Conservation (phyloP, 1,140 invertebrate genomes). For the Bombus waltoni region DNA sequence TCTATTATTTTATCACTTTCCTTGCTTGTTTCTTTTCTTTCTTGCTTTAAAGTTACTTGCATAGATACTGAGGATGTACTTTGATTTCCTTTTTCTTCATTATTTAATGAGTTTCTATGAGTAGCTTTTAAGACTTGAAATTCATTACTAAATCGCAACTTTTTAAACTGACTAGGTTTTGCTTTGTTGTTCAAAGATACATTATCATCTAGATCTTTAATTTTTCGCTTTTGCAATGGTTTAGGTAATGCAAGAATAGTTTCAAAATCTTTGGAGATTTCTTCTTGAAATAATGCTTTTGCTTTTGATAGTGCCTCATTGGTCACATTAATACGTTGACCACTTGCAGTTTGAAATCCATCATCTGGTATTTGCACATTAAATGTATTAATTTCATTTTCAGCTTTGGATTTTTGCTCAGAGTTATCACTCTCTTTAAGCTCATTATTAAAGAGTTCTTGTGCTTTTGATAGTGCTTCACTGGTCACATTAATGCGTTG, state of each 20-base stretch:
- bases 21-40: background rate
- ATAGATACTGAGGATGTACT: background rate
- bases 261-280: background rate
- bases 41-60: too few species aligned
- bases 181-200: slow-evolving; percentile 55
- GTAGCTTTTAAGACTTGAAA: slow-evolving; percentile 66
- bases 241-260: background rate
- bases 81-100: slow-evolving; percentile 27
- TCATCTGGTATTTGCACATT: background rate
- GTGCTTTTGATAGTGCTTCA: slow-evolving; percentile 57
- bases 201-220: slow-evolving; percentile 57
- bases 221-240: slow-evolving; percentile 49
- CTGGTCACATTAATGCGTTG: slow-evolving; percentile 39
- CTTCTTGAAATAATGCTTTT: slow-evolving; percentile 44
- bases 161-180: slow-evolving; percentile 65
- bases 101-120: slow-evolving; percentile 51
- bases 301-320: slow-evolving; percentile 52
- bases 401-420: background rate
- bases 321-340: slow-evolving; percentile 52
- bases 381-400: slow-evolving; percentile 13
- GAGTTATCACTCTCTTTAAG: background rate
- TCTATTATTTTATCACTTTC: slow-evolving; percentile 1
- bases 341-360: slow-evolving; percentile 74
- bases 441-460: slow-evolving; percentile 29
- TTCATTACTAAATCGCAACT: slow-evolving; percentile 62